phyloP scores from a whole-genome alignment of 2,888 invertebrate genomes.

The Chelonus formosanus region DNA sequence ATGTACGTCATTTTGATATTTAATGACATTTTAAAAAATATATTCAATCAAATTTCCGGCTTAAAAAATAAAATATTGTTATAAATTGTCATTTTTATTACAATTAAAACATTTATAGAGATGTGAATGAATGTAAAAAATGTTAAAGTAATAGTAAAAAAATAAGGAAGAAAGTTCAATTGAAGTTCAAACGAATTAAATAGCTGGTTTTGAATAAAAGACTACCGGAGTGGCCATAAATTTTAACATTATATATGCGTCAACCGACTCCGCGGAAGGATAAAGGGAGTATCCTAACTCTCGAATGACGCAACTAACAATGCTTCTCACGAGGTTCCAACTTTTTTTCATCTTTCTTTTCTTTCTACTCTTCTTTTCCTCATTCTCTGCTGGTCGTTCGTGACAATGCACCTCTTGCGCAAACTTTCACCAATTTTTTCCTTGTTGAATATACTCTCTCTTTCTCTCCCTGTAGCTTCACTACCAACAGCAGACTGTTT shows the following conservation, averaged over 20 bases:
- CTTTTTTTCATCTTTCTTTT: slow-evolving; percentile 46
- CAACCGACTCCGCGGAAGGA: slow-evolving; percentile 34
- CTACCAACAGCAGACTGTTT: background rate
- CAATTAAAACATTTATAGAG: no score
- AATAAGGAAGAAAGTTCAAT: slow-evolving; percentile 9
- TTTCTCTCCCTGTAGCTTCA: background rate
- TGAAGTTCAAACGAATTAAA: slow-evolving; percentile 13
- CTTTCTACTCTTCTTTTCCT: slow-evolving; percentile 26
- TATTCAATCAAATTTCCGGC: background rate
- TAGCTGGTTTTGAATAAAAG: slow-evolving; percentile 44
- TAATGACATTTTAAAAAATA: background rate
- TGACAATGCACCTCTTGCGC: slow-evolving; percentile 49
- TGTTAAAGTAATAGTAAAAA: slow-evolving; percentile 23
- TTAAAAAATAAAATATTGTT: background rate
- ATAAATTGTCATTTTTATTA: background rate
- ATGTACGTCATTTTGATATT: background rate
- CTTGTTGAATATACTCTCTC: slow-evolving; percentile 33
- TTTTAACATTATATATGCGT: slow-evolving; percentile 62
- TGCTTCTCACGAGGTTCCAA: slow-evolving; percentile 56
- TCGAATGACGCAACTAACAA: slow-evolving; percentile 60
- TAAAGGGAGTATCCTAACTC: slow-evolving; percentile 39
- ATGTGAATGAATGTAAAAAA: slow-evolving; percentile 3
- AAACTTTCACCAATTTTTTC: slow-evolving; percentile 62
- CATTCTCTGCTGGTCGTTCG: slow-evolving; percentile 31
- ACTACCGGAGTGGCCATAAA: slow-evolving; percentile 56